A percentile compares a stretch with the other conserved stretches of the same genome.
phyloP scores from a whole-genome alignment of 2,113 vertebrate genomes.

The Dendrocopos noguchii region DNA sequence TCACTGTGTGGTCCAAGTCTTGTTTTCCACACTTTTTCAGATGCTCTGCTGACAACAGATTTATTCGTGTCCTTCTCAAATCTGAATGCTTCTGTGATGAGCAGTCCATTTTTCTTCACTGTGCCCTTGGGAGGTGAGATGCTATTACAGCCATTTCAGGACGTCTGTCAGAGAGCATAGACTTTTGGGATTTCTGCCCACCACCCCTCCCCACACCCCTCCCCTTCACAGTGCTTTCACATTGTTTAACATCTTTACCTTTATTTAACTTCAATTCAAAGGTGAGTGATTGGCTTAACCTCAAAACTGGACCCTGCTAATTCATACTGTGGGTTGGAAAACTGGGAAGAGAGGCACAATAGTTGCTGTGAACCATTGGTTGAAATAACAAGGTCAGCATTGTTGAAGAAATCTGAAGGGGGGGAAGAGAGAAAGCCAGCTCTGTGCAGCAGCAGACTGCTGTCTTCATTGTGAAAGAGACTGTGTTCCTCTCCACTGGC shows the following conservation, averaged over 20 bases:
- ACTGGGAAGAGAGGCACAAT: background rate
- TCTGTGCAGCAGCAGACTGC: background rate
- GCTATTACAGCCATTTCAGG: background rate
- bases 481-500: background rate
- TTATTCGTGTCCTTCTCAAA: background rate
- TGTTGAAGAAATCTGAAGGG: background rate
- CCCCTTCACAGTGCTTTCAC: background rate
- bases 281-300: accelerated
- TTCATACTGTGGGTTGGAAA: background rate
- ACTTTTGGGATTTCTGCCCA: background rate
- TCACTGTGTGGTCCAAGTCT: background rate
- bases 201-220: no score
- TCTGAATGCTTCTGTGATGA: background rate
- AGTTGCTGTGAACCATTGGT: background rate
- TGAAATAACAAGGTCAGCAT: background rate
- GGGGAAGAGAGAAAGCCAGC: background rate
- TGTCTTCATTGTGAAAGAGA: background rate
- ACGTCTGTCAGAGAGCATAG: accelerated
- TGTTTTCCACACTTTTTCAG: background rate
- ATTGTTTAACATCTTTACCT: background rate
- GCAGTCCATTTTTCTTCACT: background rate
- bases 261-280: background rate
- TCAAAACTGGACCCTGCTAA: background rate
- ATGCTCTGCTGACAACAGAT: background rate
- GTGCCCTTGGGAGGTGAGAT: background rate